Base-by-base conservation (phyloP, 2,888 invertebrate species). In the Cryptocephalus moraei region DNA sequence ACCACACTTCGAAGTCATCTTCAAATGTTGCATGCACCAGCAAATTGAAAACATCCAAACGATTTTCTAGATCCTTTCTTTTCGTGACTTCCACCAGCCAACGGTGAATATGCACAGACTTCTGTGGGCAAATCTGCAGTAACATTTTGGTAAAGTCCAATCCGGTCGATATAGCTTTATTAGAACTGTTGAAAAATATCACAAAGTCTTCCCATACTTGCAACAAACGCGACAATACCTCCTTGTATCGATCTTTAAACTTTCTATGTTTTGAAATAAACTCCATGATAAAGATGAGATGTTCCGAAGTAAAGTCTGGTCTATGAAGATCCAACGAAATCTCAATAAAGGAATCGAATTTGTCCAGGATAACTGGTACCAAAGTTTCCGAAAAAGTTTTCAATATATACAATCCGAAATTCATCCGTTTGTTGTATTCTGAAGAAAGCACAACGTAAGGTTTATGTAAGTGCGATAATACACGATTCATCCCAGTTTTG, bases 351-450 rank as follows among this genome's bases (percentile, higher is more conserved):
- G 38, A 22, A 13, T 58, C 53, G 46, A 62, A 62, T 44, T 64
- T 53, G 33, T 52, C 45, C n/a, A 62, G 4, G 3, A 68, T 47
- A 41, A 49, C 49, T 10, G 58, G 54, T 2, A 65, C 48, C 6
- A 66, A 41, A 3, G 54, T 50, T 10, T 61, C 57, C 44, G 59
- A 59, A 49, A 68, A 69, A 22, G 50, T 58, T 14, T 54, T 49
- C 33, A 66, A 49, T 14, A 68, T 55, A 49, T 62, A 68, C 10
- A 52, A 45, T 8, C 67, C 67, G 46, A 62, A 58, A 32, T 46
- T 45, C 4, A 59, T 44, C 36, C 57, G 54, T 32, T 55, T 51
- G 8, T 55, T 51, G 32, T 50, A 54, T 14, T 65, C 60, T 12
- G 56, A 44, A 46, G 56, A 50, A 45, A 55, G 60, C 11, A 65